Evolutionary conservation across 1,140 invertebrate species (phyloP).

Genomic region (Apis cerana): DNA sequence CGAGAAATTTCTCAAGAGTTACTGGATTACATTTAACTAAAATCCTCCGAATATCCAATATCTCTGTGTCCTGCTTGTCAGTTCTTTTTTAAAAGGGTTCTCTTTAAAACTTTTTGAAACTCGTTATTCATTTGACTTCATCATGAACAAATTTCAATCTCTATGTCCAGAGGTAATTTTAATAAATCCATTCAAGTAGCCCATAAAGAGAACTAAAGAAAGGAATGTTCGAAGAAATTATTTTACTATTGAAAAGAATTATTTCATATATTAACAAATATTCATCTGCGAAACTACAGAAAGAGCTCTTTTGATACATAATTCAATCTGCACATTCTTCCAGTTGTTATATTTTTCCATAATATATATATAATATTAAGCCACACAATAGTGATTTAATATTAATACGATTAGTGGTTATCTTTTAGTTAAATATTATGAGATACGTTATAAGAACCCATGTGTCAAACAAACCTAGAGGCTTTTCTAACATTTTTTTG

Average conservation of each 20-base stretch:
- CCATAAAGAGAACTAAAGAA: background rate
- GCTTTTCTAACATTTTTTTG: background rate
- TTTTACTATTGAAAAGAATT: background rate
- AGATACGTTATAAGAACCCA: too few relatives aligned
- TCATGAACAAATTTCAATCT: slow-evolving; percentile 4
- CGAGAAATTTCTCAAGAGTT: slow-evolving; percentile 32
- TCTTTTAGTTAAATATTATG: background rate
- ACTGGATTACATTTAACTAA: slow-evolving; percentile 8
- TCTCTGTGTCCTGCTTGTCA: background rate
- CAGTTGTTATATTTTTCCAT: slow-evolving; percentile 16
- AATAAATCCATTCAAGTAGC: background rate
- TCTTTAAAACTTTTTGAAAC: background rate
- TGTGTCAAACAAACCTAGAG: background rate
- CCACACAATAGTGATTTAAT: slow-evolving; percentile 29
- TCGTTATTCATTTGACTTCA: background rate
- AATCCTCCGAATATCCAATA: slow-evolving; percentile 22
- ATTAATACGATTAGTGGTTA: slow-evolving; percentile 7
- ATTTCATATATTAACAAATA: too few relatives aligned
- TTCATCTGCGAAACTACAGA: background rate
- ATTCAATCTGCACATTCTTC: slow-evolving; percentile 50
- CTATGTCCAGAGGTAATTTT: background rate
- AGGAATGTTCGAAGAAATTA: too few relatives aligned
- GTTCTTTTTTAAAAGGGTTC: background rate
- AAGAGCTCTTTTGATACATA: slow-evolving; percentile 32
- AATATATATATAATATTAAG: background rate